These are phyloP conservation scores for Drosophila pseudotalamancana DNA, from an alignment of 2,888 invertebrate species.

Conservation along the genomic window DNA sequence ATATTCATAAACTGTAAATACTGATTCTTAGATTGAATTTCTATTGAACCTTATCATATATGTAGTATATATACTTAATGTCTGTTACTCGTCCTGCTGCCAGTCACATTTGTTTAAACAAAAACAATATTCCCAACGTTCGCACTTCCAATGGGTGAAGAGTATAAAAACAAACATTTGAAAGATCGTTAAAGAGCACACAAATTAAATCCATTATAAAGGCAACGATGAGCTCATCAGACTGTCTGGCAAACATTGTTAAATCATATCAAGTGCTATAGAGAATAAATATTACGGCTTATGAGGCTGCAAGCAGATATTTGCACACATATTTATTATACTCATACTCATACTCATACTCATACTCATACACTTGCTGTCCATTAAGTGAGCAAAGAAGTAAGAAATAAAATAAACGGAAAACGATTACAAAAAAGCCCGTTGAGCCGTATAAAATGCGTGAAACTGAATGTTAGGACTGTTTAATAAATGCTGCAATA, in stretches of 20 bases:
- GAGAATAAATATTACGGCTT: neutral
- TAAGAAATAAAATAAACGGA: constrained; percentile 10
- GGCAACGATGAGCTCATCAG: constrained; percentile 2
- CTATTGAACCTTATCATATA: too few relatives aligned
- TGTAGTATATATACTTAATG: too few relatives aligned
- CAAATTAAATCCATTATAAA: neutral
- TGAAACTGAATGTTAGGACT: constrained; percentile 12
- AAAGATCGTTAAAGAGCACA: neutral
- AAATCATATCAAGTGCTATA: neutral
- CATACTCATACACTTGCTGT: constrained; percentile 16
- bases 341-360: constrained; percentile 7
- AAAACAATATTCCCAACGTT: too few relatives aligned
- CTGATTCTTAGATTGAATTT: too few relatives aligned
- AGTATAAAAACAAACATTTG: too few relatives aligned
- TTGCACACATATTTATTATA: constrained; percentile 18
- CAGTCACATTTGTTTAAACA: too few relatives aligned
- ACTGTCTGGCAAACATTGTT: neutral
- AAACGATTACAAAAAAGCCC: constrained; percentile 16
- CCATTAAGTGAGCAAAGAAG: neutral
- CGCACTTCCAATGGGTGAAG: too few relatives aligned
- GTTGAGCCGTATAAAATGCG: constrained; percentile 8
- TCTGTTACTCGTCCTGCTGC: too few relatives aligned
- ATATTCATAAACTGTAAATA: too few relatives aligned
- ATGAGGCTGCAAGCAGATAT: neutral
- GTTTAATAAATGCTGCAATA: constrained; percentile 63